Conservation (phyloP, 2,888 invertebrate genomes). For the Drosophila mimica region DNA sequence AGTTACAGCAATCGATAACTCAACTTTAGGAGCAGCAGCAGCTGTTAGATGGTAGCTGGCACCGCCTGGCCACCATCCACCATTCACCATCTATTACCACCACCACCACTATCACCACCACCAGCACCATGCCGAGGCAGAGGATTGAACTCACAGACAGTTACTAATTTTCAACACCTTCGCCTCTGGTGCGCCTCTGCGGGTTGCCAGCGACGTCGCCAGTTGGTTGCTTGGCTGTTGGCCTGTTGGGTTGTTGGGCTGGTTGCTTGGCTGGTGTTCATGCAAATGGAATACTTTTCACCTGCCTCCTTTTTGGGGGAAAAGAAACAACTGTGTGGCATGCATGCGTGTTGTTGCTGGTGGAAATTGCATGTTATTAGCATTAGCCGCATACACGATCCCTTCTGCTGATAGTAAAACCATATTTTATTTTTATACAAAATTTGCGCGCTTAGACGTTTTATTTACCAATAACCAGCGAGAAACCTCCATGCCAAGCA, state of each 20-base stretch:
- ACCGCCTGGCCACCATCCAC: slow-evolving; percentile 28
- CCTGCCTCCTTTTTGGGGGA: slow-evolving; percentile 69
- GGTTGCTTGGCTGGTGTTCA: slow-evolving; percentile 65
- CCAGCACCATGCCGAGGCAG: slow-evolving; percentile 4
- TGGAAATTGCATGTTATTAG: slow-evolving; percentile 81
- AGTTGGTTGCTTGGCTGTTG: slow-evolving; percentile 45
- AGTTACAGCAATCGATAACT: slow-evolving; percentile 41
- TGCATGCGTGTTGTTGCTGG: slow-evolving; percentile 65
- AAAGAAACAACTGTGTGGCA: slow-evolving; percentile 46
- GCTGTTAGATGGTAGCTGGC: slow-evolving; percentile 46
- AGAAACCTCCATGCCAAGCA: slow-evolving; percentile 26
- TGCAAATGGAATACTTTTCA: slow-evolving; percentile 79
- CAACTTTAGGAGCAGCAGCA: slow-evolving; percentile 24
- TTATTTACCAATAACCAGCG: slow-evolving; percentile 77
- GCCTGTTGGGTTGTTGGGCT: slow-evolving; percentile 29
- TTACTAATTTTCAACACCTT: slow-evolving; percentile 79
- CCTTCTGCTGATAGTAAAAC: slow-evolving; percentile 74
- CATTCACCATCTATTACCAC: not conserved
- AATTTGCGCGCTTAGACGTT: slow-evolving; percentile 76
- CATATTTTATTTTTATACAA: slow-evolving; percentile 75
- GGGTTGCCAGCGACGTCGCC: slow-evolving; percentile 71
- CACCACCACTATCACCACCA: not conserved
- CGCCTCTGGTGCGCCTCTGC: slow-evolving; percentile 52
- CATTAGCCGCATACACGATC: slow-evolving; percentile 79
- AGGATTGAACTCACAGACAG: slow-evolving; percentile 55